Conservation (phyloP, 2,797 vertebrate genomes). For the Lerista edwardsae region DNA sequence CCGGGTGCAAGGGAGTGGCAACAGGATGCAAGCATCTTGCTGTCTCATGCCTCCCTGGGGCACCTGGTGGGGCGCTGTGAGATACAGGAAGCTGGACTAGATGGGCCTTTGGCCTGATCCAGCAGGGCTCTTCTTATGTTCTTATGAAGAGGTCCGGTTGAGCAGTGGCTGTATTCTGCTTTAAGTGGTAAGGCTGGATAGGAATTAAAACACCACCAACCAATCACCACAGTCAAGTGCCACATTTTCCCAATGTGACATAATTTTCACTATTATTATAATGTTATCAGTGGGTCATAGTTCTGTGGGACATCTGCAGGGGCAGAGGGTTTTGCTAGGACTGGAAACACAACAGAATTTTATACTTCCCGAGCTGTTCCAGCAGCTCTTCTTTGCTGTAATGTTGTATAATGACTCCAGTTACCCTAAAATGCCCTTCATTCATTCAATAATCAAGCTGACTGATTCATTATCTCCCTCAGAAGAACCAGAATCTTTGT, state of each 20-base stretch:
- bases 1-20: no score
- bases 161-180: no score
- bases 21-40: no score
- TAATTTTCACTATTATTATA: background rate
- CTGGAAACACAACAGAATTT: background rate
- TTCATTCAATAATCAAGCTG: slow-evolving; percentile 1
- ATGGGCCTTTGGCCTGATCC: no score
- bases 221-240: background rate
- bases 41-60: no score
- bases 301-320: background rate
- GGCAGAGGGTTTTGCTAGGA: background rate
- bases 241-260: background rate
- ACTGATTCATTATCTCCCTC: slow-evolving; percentile 44
- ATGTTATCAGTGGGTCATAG: background rate
- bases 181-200: no score
- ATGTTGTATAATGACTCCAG: background rate
- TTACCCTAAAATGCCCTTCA: background rate
- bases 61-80: no score
- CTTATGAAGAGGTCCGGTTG: no score
- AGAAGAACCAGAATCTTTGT: background rate
- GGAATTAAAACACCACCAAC: background rate
- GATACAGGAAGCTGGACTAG: no score
- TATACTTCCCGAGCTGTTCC: background rate
- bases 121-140: no score
- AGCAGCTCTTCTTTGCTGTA: background rate